These are phyloP conservation scores for Sphaerodactylus townsendi DNA, from an alignment of 2,113 vertebrate species.

Conservation along the genomic window DNA sequence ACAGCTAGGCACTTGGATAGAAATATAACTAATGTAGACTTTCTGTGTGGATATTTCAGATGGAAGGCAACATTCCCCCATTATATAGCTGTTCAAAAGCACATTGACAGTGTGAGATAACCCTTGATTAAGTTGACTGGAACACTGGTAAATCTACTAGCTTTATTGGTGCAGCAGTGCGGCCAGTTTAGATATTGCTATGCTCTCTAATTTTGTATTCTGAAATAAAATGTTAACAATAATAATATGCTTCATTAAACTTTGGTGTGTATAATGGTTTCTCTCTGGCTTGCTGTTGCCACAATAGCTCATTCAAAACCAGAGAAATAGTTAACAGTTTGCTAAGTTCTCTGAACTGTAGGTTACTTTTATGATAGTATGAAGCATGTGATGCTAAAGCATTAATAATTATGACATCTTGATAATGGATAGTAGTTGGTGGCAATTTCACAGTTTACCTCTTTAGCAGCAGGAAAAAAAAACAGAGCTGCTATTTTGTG, in stretches of 20 bases:
- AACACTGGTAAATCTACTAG: background rate
- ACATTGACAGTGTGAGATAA: background rate
- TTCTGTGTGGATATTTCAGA: background rate
- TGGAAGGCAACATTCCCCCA: background rate
- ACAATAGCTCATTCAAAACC: background rate
- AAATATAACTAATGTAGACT: background rate
- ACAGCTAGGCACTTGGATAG: background rate
- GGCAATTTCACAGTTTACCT: background rate
- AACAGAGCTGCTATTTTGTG: background rate
- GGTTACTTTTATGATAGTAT: background rate
- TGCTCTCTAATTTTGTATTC: background rate
- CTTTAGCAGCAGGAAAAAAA: background rate
- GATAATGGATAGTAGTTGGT: background rate
- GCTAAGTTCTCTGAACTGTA: background rate
- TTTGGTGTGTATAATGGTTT: background rate
- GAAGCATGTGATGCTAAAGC: background rate
- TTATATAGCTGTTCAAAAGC: background rate
- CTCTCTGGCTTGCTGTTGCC: background rate
- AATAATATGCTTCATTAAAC: background rate
- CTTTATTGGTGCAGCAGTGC: background rate
- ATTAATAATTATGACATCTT: background rate
- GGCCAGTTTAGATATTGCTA: background rate
- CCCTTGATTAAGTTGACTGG: background rate
- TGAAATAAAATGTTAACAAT: background rate
- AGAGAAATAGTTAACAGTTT: background rate